Evolutionary conservation across 2,797 vertebrate genomes (phyloP).

Genomic region (Mormyrus proboscirostris): DNA sequence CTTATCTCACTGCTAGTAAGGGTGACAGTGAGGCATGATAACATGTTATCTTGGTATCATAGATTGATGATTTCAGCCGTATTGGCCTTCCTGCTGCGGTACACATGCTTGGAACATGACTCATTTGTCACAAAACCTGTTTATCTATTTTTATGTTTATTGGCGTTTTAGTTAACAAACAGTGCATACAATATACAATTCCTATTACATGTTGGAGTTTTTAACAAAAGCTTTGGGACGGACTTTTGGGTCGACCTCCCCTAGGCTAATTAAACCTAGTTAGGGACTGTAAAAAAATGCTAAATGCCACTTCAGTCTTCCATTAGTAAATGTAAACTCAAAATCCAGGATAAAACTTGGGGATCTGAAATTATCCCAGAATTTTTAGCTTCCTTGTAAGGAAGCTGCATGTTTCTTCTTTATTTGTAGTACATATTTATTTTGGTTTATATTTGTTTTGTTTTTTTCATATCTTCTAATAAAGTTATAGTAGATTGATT

Average conservation of each 20-base stretch:
- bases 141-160: not conserved
- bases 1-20: not conserved
- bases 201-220: not conserved
- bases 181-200: not conserved
- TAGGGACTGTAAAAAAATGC: not conserved
- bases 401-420: not conserved
- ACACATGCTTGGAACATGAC: not conserved
- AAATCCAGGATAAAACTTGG: not conserved
- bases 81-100: not conserved
- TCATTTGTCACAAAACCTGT: not conserved
- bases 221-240: not conserved
- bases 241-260: not conserved
- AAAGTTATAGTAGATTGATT: not conserved
- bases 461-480: not conserved
- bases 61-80: not conserved
- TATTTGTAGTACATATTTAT: not conserved
- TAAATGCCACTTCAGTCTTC: not conserved
- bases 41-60: not conserved
- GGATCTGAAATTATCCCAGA: not conserved
- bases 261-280: not conserved
- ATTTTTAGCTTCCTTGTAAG: not conserved
- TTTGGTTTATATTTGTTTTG: not conserved
- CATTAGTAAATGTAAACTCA: not conserved
- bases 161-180: not conserved
- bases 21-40: not conserved